Evolutionary conservation across 2,888 invertebrate species (phyloP), one percentile per base, ranked within the genome.

Genomic region (Alloplasta piceator): DNA sequence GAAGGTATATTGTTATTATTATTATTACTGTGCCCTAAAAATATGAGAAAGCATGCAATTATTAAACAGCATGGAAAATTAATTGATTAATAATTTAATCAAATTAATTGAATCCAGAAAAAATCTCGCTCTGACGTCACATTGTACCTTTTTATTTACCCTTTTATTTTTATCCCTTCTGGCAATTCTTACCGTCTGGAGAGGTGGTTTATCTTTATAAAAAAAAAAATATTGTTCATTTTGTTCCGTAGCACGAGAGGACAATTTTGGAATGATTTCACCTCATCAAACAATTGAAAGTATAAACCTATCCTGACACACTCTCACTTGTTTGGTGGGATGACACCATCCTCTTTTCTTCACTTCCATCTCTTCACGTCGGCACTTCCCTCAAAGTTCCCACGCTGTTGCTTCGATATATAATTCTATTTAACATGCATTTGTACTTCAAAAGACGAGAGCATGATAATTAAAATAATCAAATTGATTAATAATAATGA

Each of bases 261-360:
- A 26, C 52, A 70, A 73, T 75, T 83, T 83, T 86, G 85, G 88
- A 89, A 90, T 91, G 91, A 91, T 92, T 91, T 92, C 92, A 91
- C 92, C 92, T 92, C 92, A 92, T 92, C 92, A 92, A 92, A 92
- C 92, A 92, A 92, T 92, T 92, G 92, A 92, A 92, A 92, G 92
- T 92, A 92, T 92, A 92, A 88, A 92, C 90, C 89, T 91, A 89
- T 88, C 89, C 90, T 91, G 89, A 92, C 92, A 92, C 92, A 92
- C 92, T 92, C 92, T 92, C 92, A 92, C 91, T 92, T 92, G 92
- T 92, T 92, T 92, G 92, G 92, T 92, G 92, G 92, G 87, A 90
- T 90, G 92, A 92, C 90, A 90, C 88, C 92, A 92, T 89, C 90
- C 89, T 85, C 85, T 68, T 83, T 26, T 70, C 6, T 41, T 36